Conservation (phyloP, 2,113 vertebrate species). For the Peromyscus polionotus region DNA sequence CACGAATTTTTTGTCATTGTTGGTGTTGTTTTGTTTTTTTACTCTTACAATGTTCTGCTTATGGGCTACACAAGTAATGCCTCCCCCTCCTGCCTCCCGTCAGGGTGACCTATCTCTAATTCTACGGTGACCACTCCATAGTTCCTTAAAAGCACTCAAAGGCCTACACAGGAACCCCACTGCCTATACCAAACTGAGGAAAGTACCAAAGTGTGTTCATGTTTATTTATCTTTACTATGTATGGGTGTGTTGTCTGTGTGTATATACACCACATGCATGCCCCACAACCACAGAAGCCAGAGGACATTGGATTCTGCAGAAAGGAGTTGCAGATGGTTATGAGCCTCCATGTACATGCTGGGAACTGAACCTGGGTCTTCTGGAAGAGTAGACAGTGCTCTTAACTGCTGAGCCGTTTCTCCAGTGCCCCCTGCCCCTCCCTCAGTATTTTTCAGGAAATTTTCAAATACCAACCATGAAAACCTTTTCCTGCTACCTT, state of each 20-base stretch:
- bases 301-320: background rate
- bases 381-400: background rate
- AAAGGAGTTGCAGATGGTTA: background rate
- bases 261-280: background rate
- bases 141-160: constrained; percentile 36
- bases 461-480: constrained; percentile 17
- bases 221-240: background rate
- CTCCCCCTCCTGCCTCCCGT: background rate
- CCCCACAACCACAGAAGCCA: background rate
- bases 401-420: background rate
- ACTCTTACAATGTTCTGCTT: background rate
- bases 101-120: constrained; percentile 39
- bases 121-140: background rate
- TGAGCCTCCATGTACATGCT: background rate
- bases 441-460: background rate
- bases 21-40: too few species aligned
- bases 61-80: background rate
- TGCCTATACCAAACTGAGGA: constrained; percentile 9
- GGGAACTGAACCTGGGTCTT: background rate
- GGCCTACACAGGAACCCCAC: constrained; percentile 3
- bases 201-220: constrained; percentile 43
- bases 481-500: background rate
- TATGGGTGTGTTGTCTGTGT: background rate
- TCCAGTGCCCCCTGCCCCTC: background rate
- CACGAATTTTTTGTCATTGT: background rate